A percentile compares a stretch with the other conserved stretches of the same genome.
These are phyloP conservation scores for Oryctolagus cuniculus DNA, from an alignment of 2,113 vertebrate genomes.

Conservation along the genomic window mOryCun1.1 NC_091432.1:221376001-221376500, in stretches of 20 bases:
- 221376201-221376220: neutral
- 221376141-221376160: neutral
- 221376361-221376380: neutral
- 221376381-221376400: neutral
- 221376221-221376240: too few species aligned
- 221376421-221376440: neutral
- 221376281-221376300: neutral
- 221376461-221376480: neutral
- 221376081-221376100: neutral
- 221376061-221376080: neutral
- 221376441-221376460: neutral
- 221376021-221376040: neutral
- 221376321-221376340: neutral
- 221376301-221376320: neutral
- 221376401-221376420: neutral
- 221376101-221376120: neutral
- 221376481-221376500: neutral
- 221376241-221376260: neutral
- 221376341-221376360: neutral
- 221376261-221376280: neutral
- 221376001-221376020: neutral
- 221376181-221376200: neutral
- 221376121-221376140: neutral
- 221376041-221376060: neutral
- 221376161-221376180: neutral